Conservation (phyloP, 2,113 vertebrate genomes). For the Accipiter cooperii region DNA sequence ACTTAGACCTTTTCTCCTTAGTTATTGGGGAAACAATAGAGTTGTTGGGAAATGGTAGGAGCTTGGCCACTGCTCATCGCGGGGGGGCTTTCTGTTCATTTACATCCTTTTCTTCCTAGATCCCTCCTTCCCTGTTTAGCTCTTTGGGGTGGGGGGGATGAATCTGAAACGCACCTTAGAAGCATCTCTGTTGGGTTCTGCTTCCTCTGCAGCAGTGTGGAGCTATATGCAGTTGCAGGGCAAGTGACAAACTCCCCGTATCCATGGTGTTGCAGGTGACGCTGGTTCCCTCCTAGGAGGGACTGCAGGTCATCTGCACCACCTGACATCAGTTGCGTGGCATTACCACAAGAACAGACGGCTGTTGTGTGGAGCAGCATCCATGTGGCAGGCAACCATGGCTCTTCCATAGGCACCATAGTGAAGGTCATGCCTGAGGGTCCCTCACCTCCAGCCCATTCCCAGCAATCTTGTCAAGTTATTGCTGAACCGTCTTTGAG, state of each 20-base stretch:
- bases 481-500: not conserved
- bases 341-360: not conserved
- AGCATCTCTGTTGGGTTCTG: not conserved
- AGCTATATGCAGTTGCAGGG: not conserved
- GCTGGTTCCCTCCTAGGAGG: not conserved
- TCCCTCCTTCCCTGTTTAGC: not conserved
- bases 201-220: not conserved
- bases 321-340: not conserved
- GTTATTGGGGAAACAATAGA: not conserved
- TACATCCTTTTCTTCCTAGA: not conserved
- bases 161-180: not conserved
- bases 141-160: not conserved
- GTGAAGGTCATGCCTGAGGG: not conserved
- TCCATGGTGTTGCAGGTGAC: not conserved
- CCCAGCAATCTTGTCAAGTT: not conserved
- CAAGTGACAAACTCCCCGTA: not conserved
- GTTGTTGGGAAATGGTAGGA: not conserved
- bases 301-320: not conserved
- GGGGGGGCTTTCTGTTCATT: not conserved
- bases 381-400: not conserved
- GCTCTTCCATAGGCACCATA: accelerated
- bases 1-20: not conserved
- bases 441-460: not conserved
- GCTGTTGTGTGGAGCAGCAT: not conserved
- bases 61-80: not conserved